Percentiles rank a stretch among this genome's conserved stretches.
phyloP scores from a whole-genome alignment of 2,888 invertebrate genomes.

The Alloscopus bannaensis region DNA sequence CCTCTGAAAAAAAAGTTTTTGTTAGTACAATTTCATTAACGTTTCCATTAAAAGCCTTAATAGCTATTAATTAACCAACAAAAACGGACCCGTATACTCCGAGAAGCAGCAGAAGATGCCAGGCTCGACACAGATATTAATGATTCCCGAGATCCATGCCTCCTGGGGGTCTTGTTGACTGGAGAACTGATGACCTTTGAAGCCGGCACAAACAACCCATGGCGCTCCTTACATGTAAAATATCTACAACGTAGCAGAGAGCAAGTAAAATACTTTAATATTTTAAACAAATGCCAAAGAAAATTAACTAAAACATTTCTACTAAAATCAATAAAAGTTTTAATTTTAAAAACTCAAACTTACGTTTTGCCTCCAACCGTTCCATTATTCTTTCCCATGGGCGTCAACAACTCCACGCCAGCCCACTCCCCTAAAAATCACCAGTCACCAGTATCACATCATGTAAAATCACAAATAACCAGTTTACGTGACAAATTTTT shows the following conservation, averaged over 20 bases:
- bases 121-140: slow-evolving; percentile 81
- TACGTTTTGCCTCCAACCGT: slow-evolving; percentile 88
- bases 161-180: slow-evolving; percentile 81
- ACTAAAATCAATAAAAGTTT: neutral
- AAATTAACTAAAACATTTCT: no score
- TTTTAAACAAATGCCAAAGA: no score
- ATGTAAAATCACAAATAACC: neutral
- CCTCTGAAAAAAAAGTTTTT: slow-evolving; percentile 26
- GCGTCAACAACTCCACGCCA: slow-evolving; percentile 95
- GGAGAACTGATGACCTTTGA: slow-evolving; percentile 93
- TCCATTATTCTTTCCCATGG: slow-evolving; percentile 97
- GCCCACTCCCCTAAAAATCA: slow-evolving; percentile 88
- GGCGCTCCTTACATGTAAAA: slow-evolving; percentile 92
- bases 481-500: neutral
- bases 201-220: slow-evolving; percentile 94
- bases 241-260: slow-evolving; percentile 82
- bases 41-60: neutral
- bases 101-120: slow-evolving; percentile 76
- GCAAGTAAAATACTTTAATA: slow-evolving; percentile 4
- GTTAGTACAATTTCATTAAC: slow-evolving; percentile 1
- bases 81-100: slow-evolving; percentile 60
- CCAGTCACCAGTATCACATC: no score
- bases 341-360: slow-evolving; percentile 7
- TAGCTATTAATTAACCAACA: no score
- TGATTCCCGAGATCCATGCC: slow-evolving; percentile 90